These are phyloP conservation scores for Corythornis madagascariensis DNA, from an alignment of 2,113 vertebrate genomes.

Conservation along the genomic window DNA sequence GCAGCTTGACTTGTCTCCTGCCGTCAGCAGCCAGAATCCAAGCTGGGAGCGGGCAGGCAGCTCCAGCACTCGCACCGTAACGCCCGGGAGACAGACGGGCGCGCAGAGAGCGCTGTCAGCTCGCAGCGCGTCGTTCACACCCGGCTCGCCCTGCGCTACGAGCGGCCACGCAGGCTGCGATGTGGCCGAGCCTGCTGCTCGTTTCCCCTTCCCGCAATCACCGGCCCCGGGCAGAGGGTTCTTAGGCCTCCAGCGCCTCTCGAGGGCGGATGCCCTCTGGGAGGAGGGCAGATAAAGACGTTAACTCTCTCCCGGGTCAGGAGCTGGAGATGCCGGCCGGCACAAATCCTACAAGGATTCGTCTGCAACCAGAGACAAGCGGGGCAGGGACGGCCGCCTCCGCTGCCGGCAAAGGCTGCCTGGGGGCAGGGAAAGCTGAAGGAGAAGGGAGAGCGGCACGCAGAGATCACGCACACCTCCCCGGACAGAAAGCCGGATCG, in stretches of 20 bases:
- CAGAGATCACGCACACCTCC: neutral
- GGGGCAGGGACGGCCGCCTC: neutral
- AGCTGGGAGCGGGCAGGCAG: accelerated
- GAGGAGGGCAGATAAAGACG: accelerated
- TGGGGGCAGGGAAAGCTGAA: neutral
- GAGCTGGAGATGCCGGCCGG: neutral
- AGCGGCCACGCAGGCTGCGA: neutral
- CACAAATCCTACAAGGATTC: accelerated
- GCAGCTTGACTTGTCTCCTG: neutral
- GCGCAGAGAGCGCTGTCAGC: accelerated
- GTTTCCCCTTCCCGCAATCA: neutral
- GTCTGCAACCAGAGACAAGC: no score
- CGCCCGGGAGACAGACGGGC: neutral
- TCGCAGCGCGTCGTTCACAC: accelerated
- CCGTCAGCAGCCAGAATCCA: neutral
- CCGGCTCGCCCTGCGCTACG: accelerated
- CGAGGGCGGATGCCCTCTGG: neutral
- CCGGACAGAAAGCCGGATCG: neutral
- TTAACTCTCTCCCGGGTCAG: accelerated
- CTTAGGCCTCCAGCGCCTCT: neutral
- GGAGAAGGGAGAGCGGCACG: neutral
- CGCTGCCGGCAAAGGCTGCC: neutral
- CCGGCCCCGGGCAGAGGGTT: accelerated
- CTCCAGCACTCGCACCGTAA: accelerated
- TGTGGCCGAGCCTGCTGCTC: no score